These are phyloP conservation scores for Notospermus geniculatus DNA, from an alignment of 1,140 invertebrate species.

Conservation along the genomic window DNA sequence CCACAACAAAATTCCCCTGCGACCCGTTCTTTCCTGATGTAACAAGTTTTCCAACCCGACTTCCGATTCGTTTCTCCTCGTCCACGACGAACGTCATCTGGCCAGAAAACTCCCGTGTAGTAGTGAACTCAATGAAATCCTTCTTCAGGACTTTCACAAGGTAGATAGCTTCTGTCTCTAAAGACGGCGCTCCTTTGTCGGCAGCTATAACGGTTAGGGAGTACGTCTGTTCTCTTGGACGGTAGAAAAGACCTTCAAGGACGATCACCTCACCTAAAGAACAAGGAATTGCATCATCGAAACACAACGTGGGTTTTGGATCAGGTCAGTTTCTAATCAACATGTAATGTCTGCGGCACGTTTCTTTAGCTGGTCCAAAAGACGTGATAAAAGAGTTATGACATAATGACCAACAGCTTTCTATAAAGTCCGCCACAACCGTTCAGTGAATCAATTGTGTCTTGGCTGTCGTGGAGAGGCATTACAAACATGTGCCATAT, in stretches of 20 bases:
- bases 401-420: no score
- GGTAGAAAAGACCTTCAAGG: slow-evolving; percentile 18
- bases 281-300: no score
- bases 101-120: slow-evolving; percentile 10
- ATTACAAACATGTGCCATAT: no score
- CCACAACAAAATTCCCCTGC: background rate
- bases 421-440: no score
- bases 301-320: no score
- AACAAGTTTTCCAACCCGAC: slow-evolving; percentile 13
- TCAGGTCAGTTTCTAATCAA: no score
- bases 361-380: no score
- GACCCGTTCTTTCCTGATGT: slow-evolving; percentile 12
- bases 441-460: no score
- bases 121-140: slow-evolving; percentile 15
- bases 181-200: slow-evolving; percentile 19
- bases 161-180: slow-evolving; percentile 10
- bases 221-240: slow-evolving; percentile 13
- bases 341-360: no score
- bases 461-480: no score
- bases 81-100: slow-evolving; percentile 11
- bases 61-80: slow-evolving; percentile 20
- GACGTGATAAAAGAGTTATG: no score
- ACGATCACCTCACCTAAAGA: slow-evolving; percentile 13
- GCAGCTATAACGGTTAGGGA: slow-evolving; percentile 11
- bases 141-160: slow-evolving; percentile 11